Evolutionary conservation across 2,888 invertebrate species (phyloP).

Genomic region (Troides oblongomaculatus): DNA sequence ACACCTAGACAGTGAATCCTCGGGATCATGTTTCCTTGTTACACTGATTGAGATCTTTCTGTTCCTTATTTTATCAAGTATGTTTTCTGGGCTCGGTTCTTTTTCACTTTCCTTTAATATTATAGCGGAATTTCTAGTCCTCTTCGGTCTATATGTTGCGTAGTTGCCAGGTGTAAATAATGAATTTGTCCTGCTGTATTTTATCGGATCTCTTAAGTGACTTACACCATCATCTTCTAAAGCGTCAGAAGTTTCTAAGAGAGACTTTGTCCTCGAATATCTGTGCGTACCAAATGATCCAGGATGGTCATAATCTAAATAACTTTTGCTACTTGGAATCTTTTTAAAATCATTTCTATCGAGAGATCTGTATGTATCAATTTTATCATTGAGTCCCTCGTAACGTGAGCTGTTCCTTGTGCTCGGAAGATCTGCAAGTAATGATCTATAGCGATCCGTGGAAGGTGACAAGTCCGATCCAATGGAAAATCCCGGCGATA

Average conservation of each 20-base stretch:
- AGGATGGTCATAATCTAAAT: conserved; percentile 68
- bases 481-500: conserved; percentile 66
- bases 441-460: conserved; percentile 68
- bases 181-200: conserved; percentile 71
- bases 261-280: conserved; percentile 71
- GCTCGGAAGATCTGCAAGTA: conserved; percentile 60
- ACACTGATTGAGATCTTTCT: conserved; percentile 75
- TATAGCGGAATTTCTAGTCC: conserved; percentile 73
- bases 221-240: conserved; percentile 55
- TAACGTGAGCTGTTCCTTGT: conserved; percentile 61
- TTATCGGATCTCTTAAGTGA: conserved; percentile 61
- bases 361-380: conserved; percentile 71
- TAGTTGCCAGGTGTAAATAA: conserved; percentile 75
- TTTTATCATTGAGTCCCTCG: conserved; percentile 69
- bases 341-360: conserved; percentile 74
- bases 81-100: conserved; percentile 75
- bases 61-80: conserved; percentile 74
- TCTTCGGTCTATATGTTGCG: conserved; percentile 74
- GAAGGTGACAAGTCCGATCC: conserved; percentile 68
- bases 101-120: conserved; percentile 75
- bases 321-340: conserved; percentile 63
- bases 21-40: conserved; percentile 68
- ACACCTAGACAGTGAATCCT: conserved; percentile 73
- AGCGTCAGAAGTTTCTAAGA: conserved; percentile 65
- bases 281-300: conserved; percentile 62